These are phyloP conservation scores for Leptopilina clavipes DNA, from an alignment of 1,140 invertebrate species.

Conservation along the genomic window DNA sequence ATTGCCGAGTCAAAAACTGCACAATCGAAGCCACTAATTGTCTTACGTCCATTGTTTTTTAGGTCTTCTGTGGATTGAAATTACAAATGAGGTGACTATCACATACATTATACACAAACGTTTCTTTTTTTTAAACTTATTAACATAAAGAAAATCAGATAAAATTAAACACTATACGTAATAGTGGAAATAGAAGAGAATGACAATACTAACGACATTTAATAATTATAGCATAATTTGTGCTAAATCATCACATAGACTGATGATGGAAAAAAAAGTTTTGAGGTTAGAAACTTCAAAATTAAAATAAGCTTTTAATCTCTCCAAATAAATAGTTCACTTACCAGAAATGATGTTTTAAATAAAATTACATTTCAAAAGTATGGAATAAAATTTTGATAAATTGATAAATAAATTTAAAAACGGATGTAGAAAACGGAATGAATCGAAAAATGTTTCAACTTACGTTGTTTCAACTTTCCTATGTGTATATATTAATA, in stretches of 20 bases:
- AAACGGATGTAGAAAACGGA: too few species aligned
- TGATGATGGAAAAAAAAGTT: neutral
- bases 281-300: neutral
- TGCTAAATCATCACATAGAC: neutral
- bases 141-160: neutral
- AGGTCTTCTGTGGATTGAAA: conserved; percentile 14
- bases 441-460: too few species aligned
- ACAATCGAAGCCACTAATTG: conserved; percentile 69
- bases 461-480: too few species aligned
- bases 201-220: neutral
- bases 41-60: conserved; percentile 64
- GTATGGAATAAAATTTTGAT: too few species aligned
- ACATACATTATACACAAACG: too few species aligned
- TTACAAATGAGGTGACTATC: too few species aligned
- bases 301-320: neutral
- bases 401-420: too few species aligned
- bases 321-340: neutral
- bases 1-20: conserved; percentile 70
- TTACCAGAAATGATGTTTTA: too few species aligned
- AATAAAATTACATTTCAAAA: too few species aligned
- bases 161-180: neutral
- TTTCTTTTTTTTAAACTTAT: too few species aligned
- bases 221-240: neutral
- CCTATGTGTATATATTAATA: too few species aligned
- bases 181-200: neutral